phyloP scores from a whole-genome alignment of 1,140 invertebrate species.

The Drosophila lowei region DNA sequence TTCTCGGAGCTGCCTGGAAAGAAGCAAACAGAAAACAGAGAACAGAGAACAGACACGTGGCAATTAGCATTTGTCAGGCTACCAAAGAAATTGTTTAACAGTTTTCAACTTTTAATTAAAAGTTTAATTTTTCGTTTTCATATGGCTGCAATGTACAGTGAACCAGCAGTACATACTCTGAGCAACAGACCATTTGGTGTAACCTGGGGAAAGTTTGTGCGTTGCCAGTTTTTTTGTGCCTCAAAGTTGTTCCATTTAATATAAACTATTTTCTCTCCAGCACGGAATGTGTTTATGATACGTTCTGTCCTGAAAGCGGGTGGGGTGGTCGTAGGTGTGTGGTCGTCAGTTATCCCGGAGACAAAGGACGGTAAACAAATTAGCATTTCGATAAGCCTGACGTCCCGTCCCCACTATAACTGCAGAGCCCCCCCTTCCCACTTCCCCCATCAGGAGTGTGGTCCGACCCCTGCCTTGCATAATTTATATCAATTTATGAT shows the following conservation, averaged over 20 bases:
- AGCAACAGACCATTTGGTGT: too few relatives aligned
- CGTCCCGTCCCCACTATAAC: too few relatives aligned
- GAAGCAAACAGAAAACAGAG: constrained; percentile 13
- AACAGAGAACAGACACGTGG: constrained; percentile 19
- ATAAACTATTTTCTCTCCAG: background rate
- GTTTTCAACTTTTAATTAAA: constrained; percentile 75
- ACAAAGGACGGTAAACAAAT: constrained; percentile 44
- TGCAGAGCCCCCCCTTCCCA: too few relatives aligned
- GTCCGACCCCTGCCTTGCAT: constrained; percentile 44
- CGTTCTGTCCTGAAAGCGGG: too few relatives aligned
- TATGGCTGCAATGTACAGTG: constrained; percentile 3
- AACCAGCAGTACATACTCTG: background rate
- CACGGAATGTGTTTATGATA: background rate
- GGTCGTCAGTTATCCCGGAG: background rate
- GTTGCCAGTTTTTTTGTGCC: too few relatives aligned
- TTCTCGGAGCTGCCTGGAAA: constrained; percentile 54
- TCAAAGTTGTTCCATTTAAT: too few relatives aligned
- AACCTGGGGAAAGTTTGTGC: too few relatives aligned
- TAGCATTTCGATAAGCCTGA: constrained; percentile 24
- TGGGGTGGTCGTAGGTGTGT: background rate
- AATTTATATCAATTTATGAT: constrained; percentile 56
- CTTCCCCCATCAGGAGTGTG: background rate
- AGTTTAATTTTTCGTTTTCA: constrained; percentile 32
- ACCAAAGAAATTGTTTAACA: constrained; percentile 39
- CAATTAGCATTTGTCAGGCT: constrained; percentile 46